Evolutionary conservation across 92 coral and sea anemone species (phyloP).

Genomic region (Zoanthus sansibaricus): DNA sequence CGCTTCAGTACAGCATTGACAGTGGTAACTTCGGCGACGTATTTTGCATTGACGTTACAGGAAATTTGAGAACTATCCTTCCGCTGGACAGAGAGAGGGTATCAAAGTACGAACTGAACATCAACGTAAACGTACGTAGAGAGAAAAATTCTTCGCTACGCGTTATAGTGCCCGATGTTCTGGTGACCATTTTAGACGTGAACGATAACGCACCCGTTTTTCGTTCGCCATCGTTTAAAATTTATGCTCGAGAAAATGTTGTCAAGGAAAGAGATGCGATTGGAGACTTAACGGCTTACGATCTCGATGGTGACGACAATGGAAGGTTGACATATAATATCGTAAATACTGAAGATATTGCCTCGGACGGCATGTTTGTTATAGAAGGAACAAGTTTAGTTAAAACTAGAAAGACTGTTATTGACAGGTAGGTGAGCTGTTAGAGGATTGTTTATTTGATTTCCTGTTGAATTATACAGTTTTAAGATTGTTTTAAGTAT

Average conservation of each 20-base stretch:
- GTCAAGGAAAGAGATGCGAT: slow-evolving; percentile 55
- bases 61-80: slow-evolving; percentile 61
- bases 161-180: slow-evolving; percentile 67
- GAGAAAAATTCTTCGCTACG: slow-evolving; percentile 36
- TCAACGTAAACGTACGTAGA: slow-evolving; percentile 67
- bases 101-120: slow-evolving; percentile 62
- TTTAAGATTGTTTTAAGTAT: too few relatives aligned
- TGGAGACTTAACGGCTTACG: slow-evolving; percentile 61
- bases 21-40: slow-evolving; percentile 71
- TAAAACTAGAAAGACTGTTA: slow-evolving; percentile 49
- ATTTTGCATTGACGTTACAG: slow-evolving; percentile 90
- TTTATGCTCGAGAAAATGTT: slow-evolving; percentile 77
- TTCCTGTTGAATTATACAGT: too few relatives aligned
- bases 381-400: slow-evolving; percentile 64
- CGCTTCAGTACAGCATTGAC: slow-evolving; percentile 75
- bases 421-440: slow-evolving; percentile 65
- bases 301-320: slow-evolving; percentile 78
- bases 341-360: slow-evolving; percentile 66
- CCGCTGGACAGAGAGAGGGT: slow-evolving; percentile 78
- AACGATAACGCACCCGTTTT: slow-evolving; percentile 91
- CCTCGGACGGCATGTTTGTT: slow-evolving; percentile 68
- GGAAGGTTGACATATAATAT: slow-evolving; percentile 69
- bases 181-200: slow-evolving; percentile 69
- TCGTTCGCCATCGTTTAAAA: slow-evolving; percentile 54
- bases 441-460: neutral